A percentile compares a stretch with the other conserved stretches of the same genome.
Conservation (phyloP, 2,797 vertebrate species). For the Tolypeutes matacus region DNA sequence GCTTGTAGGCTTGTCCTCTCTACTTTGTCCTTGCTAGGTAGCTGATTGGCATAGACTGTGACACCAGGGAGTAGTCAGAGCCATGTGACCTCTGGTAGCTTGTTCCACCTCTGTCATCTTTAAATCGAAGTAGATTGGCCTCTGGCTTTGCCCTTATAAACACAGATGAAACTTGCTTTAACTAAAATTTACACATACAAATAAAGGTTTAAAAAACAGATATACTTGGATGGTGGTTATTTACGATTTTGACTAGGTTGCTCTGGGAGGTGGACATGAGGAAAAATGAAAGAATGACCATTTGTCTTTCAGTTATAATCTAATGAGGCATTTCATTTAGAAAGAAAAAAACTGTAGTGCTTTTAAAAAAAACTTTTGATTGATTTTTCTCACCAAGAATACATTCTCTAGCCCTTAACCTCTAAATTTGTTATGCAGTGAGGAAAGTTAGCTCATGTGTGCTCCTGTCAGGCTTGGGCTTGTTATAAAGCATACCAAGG, state of each 20-base stretch:
- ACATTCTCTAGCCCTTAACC: background rate
- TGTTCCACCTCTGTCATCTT: background rate
- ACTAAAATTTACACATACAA: constrained; percentile 12
- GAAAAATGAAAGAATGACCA: background rate
- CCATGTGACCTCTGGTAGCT: background rate
- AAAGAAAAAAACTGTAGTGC: background rate
- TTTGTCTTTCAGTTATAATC: background rate
- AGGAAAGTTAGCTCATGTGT: background rate
- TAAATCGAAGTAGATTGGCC: background rate
- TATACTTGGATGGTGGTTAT: background rate
- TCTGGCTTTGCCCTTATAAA: background rate
- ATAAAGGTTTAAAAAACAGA: constrained; percentile 5
- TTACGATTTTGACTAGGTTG: constrained; percentile 11
- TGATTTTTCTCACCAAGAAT: background rate
- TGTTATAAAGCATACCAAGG: background rate
- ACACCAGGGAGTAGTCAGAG: background rate
- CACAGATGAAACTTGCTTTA: background rate
- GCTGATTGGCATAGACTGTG: background rate
- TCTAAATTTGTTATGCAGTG: background rate
- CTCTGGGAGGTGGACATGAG: background rate
- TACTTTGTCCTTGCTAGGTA: background rate
- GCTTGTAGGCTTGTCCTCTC: background rate
- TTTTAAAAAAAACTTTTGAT: constrained; percentile 7
- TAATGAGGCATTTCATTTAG: constrained; percentile 25
- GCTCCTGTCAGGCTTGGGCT: background rate